These are phyloP conservation scores for Crotophaga sulcirostris DNA, from an alignment of 2,113 vertebrate genomes.

Conservation along the genomic window DNA sequence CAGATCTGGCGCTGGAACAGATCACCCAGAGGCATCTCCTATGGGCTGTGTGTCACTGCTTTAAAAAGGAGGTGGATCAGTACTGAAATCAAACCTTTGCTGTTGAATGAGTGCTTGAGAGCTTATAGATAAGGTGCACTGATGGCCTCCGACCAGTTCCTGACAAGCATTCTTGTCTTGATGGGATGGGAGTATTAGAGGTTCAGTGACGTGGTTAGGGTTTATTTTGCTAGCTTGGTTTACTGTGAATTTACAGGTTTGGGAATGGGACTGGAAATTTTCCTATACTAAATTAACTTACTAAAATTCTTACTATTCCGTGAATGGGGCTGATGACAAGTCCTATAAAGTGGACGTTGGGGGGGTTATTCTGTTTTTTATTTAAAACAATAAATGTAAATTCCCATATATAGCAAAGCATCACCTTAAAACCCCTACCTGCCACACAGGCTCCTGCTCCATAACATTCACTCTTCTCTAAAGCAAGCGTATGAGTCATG, in stretches of 20 bases:
- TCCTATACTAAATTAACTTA: rapidly evolving
- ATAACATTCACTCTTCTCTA: neutral
- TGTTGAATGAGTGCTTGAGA: neutral
- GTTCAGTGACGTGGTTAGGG: neutral
- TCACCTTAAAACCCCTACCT: neutral
- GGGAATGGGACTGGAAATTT: neutral
- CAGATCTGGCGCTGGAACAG: neutral
- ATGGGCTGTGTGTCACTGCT: neutral
- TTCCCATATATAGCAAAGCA: neutral
- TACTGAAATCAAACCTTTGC: no score
- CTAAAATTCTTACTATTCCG: neutral
- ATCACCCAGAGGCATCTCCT: neutral
- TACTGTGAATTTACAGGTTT: neutral
- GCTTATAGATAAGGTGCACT: rapidly evolving
- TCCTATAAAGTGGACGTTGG: rapidly evolving
- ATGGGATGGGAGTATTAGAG: neutral
- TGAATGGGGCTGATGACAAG: neutral
- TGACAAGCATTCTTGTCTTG: rapidly evolving
- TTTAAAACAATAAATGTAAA: neutral
- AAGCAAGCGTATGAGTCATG: neutral
- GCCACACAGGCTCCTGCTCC: neutral
- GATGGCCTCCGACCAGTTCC: neutral
- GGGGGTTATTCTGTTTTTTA: neutral
- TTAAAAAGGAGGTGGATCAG: no score
- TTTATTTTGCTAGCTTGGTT: neutral